Evolutionary conservation across 1,140 invertebrate genomes (phyloP).

Genomic region (Trissolcus basalis): DNA sequence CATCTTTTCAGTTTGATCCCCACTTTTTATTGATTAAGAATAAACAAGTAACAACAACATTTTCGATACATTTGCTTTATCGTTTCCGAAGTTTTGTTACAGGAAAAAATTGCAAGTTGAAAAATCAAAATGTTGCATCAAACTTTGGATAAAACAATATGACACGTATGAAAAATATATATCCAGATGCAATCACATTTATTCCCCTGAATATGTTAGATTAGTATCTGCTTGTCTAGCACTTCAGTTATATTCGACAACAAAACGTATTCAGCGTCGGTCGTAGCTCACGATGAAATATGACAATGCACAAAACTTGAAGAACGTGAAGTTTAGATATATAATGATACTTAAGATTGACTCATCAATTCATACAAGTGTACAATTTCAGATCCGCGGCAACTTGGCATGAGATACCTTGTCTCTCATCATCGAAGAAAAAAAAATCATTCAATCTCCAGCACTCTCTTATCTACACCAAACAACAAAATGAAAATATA

Average conservation of each 20-base stretch:
- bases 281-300: slow-evolving; percentile 17
- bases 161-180: slow-evolving; percentile 16
- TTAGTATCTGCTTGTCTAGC: slow-evolving; percentile 42
- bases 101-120: neutral
- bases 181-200: slow-evolving; percentile 17
- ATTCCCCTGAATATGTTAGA: slow-evolving; percentile 38
- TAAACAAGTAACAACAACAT: too few relatives aligned
- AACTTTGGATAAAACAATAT: slow-evolving; percentile 4
- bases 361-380: slow-evolving; percentile 3
- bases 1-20: too few relatives aligned
- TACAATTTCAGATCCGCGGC: too few relatives aligned
- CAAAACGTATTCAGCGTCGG: slow-evolving; percentile 48
- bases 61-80: too few relatives aligned
- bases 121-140: neutral
- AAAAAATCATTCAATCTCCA: too few relatives aligned
- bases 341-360: slow-evolving; percentile 11
- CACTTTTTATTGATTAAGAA: too few relatives aligned
- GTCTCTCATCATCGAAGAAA: too few relatives aligned
- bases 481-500: too few relatives aligned
- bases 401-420: too few relatives aligned
- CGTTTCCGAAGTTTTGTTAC: too few relatives aligned
- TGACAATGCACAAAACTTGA: slow-evolving; percentile 24
- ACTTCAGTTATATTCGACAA: slow-evolving; percentile 39
- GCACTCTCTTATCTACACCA: too few relatives aligned
- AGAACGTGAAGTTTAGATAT: slow-evolving; percentile 35